phyloP scores from a whole-genome alignment of 2,113 vertebrate genomes.

The Brachyistius frenatus region DNA sequence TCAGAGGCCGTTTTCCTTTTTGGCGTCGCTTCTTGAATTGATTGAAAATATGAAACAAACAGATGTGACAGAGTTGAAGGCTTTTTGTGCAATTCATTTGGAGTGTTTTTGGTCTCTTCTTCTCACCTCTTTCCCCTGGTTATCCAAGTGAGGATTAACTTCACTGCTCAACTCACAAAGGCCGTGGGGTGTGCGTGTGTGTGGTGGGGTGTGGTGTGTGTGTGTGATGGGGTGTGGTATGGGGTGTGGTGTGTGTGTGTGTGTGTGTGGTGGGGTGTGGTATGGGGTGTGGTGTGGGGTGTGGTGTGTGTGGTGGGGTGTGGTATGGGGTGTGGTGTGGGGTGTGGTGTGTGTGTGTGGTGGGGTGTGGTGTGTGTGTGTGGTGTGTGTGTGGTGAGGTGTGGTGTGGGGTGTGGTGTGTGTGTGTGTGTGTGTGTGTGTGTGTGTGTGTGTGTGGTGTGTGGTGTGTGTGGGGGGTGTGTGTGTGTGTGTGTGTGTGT shows the following conservation, averaged over 20 bases:
- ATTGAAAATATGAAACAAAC: slow-evolving; percentile 38
- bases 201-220: not conserved
- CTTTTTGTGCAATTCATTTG: slow-evolving; percentile 37
- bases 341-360: not conserved
- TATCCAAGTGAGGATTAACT: slow-evolving; percentile 54
- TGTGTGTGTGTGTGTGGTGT: no score
- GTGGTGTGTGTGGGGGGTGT: no score
- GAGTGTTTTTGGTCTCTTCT: slow-evolving; percentile 32
- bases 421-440: no score
- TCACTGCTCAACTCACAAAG: slow-evolving; percentile 48
- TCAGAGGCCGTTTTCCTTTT: slow-evolving; percentile 7
- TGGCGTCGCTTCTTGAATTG: not conserved
- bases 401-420: not conserved
- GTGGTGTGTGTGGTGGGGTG: slow-evolving; percentile 3
- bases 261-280: not conserved
- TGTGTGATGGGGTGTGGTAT: not conserved
- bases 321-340: slow-evolving; percentile 1
- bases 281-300: not conserved
- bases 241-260: not conserved
- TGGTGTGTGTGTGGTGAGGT: no score
- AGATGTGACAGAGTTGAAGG: not conserved
- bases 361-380: no score
- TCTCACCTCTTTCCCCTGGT: slow-evolving; percentile 20
- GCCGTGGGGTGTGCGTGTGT: slow-evolving; percentile 38
- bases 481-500: slow-evolving; percentile 22